Conservation (phyloP, 2,797 vertebrate genomes). For the Urosaurus nigricauda region DNA sequence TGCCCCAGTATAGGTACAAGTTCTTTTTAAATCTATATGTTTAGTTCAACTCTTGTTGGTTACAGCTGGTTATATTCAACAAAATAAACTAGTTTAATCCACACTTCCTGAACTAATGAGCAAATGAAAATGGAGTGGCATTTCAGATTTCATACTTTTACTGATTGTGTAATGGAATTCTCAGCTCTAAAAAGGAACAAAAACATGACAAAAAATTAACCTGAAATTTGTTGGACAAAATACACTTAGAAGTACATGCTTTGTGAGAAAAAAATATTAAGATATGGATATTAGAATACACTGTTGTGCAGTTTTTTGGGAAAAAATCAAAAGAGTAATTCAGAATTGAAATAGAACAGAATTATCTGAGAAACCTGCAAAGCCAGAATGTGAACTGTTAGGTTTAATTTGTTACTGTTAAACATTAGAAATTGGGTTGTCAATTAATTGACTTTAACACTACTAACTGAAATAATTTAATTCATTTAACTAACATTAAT, state of each 20-base stretch:
- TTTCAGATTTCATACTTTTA: neutral
- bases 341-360: neutral
- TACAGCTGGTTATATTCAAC: neutral
- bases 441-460: too few species aligned
- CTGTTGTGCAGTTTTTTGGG: neutral
- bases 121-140: neutral
- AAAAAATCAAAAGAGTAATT: neutral
- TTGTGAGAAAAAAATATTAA: neutral
- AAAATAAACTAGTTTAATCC: neutral
- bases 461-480: too few species aligned
- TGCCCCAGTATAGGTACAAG: neutral
- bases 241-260: neutral
- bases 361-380: neutral
- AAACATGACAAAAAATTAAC: too few species aligned
- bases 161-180: neutral
- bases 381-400: neutral
- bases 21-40: neutral
- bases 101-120: neutral
- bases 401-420: too few species aligned
- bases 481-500: too few species aligned
- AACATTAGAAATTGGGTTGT: too few species aligned
- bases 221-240: neutral
- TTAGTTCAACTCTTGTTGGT: neutral
- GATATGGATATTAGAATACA: neutral
- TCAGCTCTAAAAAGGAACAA: neutral